Percentiles rank a stretch among this genome's conserved stretches.
These are phyloP conservation scores for Globodera ellingtonae DNA, from an alignment of 1,140 invertebrate genomes.

Conservation along the genomic window DNA sequence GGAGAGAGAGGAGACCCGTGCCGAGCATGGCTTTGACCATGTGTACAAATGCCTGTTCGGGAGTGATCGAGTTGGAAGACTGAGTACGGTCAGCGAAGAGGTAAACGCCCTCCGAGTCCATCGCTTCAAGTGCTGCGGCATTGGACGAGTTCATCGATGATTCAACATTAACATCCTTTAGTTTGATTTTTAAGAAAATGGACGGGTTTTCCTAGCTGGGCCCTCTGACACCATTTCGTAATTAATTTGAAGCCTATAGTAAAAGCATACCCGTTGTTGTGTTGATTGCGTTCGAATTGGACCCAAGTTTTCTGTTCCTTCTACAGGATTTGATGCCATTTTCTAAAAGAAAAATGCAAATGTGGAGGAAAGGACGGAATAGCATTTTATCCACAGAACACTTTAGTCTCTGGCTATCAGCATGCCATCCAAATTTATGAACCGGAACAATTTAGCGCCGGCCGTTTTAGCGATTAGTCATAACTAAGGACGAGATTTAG, in stretches of 20 bases:
- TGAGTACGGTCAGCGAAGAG: conserved; percentile 41
- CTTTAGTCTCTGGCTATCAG: no score
- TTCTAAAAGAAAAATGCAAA: not conserved
- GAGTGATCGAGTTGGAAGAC: conserved; percentile 49
- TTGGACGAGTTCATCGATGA: not conserved
- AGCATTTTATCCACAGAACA: no score
- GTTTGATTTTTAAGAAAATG: not conserved
- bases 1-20: conserved; percentile 61
- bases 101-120: conserved; percentile 40
- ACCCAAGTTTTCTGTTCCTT: not conserved
- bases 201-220: no score
- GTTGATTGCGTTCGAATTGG: not conserved
- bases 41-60: conserved; percentile 62
- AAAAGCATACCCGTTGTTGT: not conserved
- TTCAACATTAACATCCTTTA: not conserved
- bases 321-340: not conserved
- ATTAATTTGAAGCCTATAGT: not conserved
- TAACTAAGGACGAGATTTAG: no score
- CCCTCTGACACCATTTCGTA: no score
- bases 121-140: not conserved
- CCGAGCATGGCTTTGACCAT: conserved; percentile 64
- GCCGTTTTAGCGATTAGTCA: no score
- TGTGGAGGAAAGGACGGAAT: no score
- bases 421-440: no score
- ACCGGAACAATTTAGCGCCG: no score